These are phyloP conservation scores for Scrobipalpa atriplicella DNA, from an alignment of 2,888 invertebrate species.

Conservation along the genomic window DNA sequence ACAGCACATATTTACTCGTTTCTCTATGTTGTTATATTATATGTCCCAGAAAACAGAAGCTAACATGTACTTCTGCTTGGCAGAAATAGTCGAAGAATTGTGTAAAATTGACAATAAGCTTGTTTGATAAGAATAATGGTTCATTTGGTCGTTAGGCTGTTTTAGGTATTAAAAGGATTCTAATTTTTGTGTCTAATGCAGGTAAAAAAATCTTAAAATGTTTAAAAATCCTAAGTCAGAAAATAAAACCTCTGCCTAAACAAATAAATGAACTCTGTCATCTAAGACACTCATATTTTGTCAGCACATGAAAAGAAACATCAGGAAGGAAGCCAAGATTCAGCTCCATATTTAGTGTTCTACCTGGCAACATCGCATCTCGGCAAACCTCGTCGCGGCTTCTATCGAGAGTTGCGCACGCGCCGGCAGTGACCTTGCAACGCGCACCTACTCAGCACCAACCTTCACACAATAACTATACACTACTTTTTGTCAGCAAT, in stretches of 20 bases:
- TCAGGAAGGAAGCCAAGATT: conserved; percentile 7
- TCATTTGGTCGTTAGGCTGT: too few relatives aligned
- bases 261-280: background rate
- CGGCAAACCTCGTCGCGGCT: conserved; percentile 15
- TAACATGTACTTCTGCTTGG: too few relatives aligned
- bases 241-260: background rate
- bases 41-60: too few relatives aligned
- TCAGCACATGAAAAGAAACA: background rate
- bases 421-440: conserved; percentile 24
- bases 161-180: too few relatives aligned
- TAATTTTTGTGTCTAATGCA: too few relatives aligned
- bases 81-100: too few relatives aligned
- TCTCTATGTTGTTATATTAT: too few relatives aligned
- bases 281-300: background rate
- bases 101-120: too few relatives aligned
- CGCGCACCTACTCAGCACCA: conserved; percentile 13
- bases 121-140: too few relatives aligned
- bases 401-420: conserved; percentile 14
- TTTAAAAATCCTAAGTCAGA: too few relatives aligned
- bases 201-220: too few relatives aligned
- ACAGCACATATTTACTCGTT: too few relatives aligned
- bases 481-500: conserved; percentile 27
- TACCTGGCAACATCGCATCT: conserved; percentile 14
- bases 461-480: conserved; percentile 24
- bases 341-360: conserved; percentile 11